Percentiles rank a stretch among this genome's conserved stretches.
phyloP scores from a whole-genome alignment of 2,113 vertebrate species.

The Meriones unguiculatus region DNA sequence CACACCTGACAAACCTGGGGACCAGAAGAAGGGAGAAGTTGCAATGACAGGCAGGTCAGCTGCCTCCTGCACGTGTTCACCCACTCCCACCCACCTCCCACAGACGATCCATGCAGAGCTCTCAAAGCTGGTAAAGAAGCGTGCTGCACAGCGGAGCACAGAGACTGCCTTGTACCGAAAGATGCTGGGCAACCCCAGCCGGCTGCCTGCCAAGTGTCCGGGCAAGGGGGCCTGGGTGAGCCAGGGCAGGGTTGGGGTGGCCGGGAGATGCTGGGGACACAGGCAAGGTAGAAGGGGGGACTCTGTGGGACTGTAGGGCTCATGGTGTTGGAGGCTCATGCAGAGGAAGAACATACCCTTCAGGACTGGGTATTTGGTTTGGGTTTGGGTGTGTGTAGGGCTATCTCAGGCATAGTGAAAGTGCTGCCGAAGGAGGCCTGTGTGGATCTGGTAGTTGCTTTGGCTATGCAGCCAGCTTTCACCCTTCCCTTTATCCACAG shows the following conservation, averaged over 20 bases:
- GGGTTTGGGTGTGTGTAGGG: not conserved
- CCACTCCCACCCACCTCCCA: not conserved
- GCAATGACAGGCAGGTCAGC: not conserved
- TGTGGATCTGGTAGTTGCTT: not conserved
- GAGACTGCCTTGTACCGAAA: constrained; percentile 98
- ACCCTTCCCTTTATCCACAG: constrained; percentile 68
- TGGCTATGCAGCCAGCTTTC: not conserved
- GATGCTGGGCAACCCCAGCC: constrained; percentile 91
- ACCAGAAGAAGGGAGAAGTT: not conserved
- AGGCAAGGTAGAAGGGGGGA: not conserved
- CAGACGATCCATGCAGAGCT: constrained; percentile 97
- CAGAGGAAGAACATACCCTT: not conserved
- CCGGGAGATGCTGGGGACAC: not conserved
- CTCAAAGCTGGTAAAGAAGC: constrained; percentile 96
- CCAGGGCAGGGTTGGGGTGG: not conserved
- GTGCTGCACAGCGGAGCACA: constrained; percentile 92
- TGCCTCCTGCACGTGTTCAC: no score
- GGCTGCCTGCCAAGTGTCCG: constrained; percentile 84
- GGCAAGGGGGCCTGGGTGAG: constrained; percentile 93
- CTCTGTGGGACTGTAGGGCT: not conserved
- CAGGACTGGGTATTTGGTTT: not conserved
- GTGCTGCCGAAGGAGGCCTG: not conserved
- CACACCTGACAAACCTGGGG: not conserved
- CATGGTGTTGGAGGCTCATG: not conserved
- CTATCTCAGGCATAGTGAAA: not conserved